These are phyloP conservation scores for Drosophila novamexicana DNA, from an alignment of 1,140 invertebrate genomes.

Conservation along the genomic window DNA sequence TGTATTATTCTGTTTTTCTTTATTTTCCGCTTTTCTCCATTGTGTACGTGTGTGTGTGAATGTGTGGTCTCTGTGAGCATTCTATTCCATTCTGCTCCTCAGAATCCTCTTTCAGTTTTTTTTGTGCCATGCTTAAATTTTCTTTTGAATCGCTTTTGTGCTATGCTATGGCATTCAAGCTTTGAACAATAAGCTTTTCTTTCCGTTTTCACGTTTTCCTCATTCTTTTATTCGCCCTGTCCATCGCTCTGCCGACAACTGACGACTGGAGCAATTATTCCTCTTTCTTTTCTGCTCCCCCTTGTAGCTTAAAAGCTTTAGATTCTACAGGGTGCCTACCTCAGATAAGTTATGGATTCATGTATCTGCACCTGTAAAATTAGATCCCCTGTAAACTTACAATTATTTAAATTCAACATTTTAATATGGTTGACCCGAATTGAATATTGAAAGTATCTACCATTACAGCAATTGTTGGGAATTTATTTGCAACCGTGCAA, in stretches of 20 bases:
- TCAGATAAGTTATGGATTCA: too few relatives aligned
- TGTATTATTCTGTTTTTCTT: slow-evolving; percentile 59
- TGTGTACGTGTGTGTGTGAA: slow-evolving; percentile 29
- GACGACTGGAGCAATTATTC: background rate
- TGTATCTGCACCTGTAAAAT: too few relatives aligned
- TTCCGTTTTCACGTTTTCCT: slow-evolving; percentile 29
- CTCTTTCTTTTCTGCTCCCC: background rate
- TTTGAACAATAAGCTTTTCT: slow-evolving; percentile 62
- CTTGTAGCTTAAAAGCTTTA: background rate
- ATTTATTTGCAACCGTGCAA: too few relatives aligned
- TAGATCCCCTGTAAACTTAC: too few relatives aligned
- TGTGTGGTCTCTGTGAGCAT: slow-evolving; percentile 32
- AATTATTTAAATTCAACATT: too few relatives aligned
- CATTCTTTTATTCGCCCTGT: slow-evolving; percentile 3
- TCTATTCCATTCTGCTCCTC: slow-evolving; percentile 45
- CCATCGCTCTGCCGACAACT: background rate
- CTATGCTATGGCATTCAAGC: slow-evolving; percentile 51
- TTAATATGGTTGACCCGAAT: too few relatives aligned
- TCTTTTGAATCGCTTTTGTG: slow-evolving; percentile 64
- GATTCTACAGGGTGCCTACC: too few relatives aligned
- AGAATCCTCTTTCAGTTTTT: slow-evolving; percentile 43
- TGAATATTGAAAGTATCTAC: too few relatives aligned
- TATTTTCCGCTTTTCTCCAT: slow-evolving; percentile 50
- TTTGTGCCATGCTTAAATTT: slow-evolving; percentile 52
- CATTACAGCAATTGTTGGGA: too few relatives aligned